Percentiles rank a stretch among this genome's conserved stretches.
These are phyloP conservation scores for Alca torda DNA, from an alignment of 2,797 vertebrate species.

Conservation along the genomic window DNA sequence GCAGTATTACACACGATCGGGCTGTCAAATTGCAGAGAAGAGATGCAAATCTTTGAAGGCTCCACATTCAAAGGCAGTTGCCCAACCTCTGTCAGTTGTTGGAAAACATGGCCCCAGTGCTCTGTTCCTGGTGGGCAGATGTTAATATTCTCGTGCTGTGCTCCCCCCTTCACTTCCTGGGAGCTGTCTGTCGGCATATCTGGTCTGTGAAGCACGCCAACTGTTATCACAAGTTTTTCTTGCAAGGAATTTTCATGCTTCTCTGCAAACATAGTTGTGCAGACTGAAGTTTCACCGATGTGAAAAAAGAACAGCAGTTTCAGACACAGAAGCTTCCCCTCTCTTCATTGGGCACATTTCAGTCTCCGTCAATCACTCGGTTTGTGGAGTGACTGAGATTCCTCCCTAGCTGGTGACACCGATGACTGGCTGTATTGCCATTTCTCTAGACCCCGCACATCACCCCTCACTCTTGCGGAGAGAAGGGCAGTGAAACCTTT, in stretches of 20 bases:
- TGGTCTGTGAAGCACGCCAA: not conserved
- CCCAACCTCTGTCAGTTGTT: not conserved
- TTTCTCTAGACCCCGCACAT: not conserved
- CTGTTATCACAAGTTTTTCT: not conserved
- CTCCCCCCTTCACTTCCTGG: not conserved
- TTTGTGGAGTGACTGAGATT: not conserved
- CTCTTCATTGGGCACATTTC: rapidly evolving
- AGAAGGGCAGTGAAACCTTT: not conserved
- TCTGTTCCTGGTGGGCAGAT: not conserved
- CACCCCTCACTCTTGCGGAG: not conserved
- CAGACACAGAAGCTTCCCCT: not conserved
- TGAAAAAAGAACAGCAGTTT: not conserved
- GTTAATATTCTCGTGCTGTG: not conserved
- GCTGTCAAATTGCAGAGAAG: not conserved
- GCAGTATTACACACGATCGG: not conserved
- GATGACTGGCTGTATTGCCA: not conserved
- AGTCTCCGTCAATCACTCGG: not conserved
- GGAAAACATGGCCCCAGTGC: not conserved
- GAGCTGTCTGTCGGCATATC: not conserved
- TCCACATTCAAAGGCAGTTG: not conserved
- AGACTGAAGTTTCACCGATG: not conserved
- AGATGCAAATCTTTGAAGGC: not conserved
- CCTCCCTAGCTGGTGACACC: not conserved
- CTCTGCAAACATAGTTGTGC: not conserved
- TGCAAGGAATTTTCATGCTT: not conserved